Base-by-base conservation (phyloP, 1,140 invertebrate species). In the Bombus fervidus region DNA sequence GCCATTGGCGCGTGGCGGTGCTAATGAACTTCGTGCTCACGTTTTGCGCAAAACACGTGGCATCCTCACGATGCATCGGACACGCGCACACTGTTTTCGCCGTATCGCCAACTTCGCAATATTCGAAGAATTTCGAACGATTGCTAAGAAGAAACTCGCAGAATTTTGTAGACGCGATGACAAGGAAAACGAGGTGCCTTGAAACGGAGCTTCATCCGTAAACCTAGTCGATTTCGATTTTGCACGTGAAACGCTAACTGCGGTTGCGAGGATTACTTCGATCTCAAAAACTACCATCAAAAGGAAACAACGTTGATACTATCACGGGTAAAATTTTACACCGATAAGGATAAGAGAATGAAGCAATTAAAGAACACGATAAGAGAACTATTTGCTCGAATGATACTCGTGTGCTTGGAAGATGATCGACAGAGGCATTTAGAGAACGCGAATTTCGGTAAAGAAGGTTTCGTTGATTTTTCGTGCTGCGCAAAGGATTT, bases 11-110 rank as follows among this genome's bases (percentile, higher is more conserved):
- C 87, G 87, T 89, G 81, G 78, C 87, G 84, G 85, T 91, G 87
- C 89, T 89, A 91, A 91, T 89, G 89, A 91, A 91, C 89, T 91
- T 85, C 39, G 47, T 62, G 34, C 68, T 86, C 81, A 79, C 69
- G 81, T 91, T 91, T 81, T 53, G 77, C 78, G 64, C 75, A 75
- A 82, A 88, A 76, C 89, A 83, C 82, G 83, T 81, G 86, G 68
- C 82, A 71, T 53, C 66, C 74, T 82, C 81, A 34, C 64, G 34
- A 79, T 85, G 73, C 88, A 76, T 64, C 72, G 73, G 43, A 47
- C 59, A 22, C n/a, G 9, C 8, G 31, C 34, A 3, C 3, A n/a
- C 3, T 22, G 13, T 22, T 47, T 10, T 3, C 53, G 31, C 9
- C 1, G 8, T 31, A 22, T 34, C 25, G n/a, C 2, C 43, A 28